Evolutionary conservation across 2,113 vertebrate species (phyloP).

Genomic region (Prochilodus magdalenae): DNA sequence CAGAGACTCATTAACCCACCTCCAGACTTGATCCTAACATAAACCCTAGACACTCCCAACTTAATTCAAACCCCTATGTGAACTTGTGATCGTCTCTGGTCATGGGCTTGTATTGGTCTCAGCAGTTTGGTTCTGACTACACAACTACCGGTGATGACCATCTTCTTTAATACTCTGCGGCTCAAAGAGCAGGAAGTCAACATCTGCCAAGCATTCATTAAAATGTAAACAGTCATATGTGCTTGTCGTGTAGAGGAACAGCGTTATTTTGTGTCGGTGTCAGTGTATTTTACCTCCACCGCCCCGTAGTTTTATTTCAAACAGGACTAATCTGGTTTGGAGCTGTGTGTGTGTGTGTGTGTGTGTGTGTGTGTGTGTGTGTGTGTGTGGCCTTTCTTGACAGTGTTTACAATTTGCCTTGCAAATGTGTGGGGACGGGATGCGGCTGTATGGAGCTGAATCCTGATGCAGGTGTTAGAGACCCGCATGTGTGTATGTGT

Average conservation of each 20-base stretch:
- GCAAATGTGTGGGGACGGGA: conserved; percentile 3
- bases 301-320: conserved; percentile 18
- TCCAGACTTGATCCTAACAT: no score
- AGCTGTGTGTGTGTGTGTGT: conserved; percentile 37
- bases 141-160: no score
- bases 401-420: conserved; percentile 44
- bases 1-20: no score
- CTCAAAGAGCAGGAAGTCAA: no score
- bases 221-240: not conserved
- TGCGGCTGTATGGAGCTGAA: conserved; percentile 19
- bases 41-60: no score
- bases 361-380: conserved; percentile 24
- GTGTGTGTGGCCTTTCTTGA: conserved; percentile 38
- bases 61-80: no score
- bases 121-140: no score
- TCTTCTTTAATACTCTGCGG: no score
- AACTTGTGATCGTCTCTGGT: no score
- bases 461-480: conserved; percentile 12
- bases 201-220: not conserved
- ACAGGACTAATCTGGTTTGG: conserved; percentile 23
- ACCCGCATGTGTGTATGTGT: conserved; percentile 29
- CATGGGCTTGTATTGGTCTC: no score
- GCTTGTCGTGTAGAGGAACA: not conserved
- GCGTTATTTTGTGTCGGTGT: not conserved
- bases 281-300: conserved; percentile 27